A percentile compares a stretch with the other conserved stretches of the same genome.
Evolutionary conservation across 2,797 vertebrate genomes (phyloP).

Genomic region (Thunnus albacares): DNA sequence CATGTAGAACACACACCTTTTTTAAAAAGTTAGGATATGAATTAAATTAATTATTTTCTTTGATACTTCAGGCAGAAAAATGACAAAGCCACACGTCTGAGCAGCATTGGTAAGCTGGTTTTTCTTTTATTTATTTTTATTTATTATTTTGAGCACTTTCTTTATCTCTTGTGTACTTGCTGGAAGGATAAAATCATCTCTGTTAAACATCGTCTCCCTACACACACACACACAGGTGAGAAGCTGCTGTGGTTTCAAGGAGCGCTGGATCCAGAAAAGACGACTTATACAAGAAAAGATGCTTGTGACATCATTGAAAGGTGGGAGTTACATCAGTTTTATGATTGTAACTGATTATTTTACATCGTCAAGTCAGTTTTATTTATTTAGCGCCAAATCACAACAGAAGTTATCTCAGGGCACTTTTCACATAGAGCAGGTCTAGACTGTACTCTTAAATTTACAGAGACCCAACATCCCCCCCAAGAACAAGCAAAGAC

Average conservation of each 20-base stretch:
- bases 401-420: too few species aligned
- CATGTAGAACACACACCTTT: too few species aligned
- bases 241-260: slow-evolving; percentile 96
- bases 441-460: too few species aligned
- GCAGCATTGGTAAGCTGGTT: slow-evolving; percentile 85
- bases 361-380: too few species aligned
- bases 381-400: too few species aligned
- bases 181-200: background rate
- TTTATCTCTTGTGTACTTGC: background rate
- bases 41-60: slow-evolving; percentile 13
- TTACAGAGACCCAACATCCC: too few species aligned
- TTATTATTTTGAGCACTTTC: background rate
- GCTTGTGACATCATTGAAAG: slow-evolving; percentile 92
- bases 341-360: background rate
- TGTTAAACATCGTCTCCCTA: background rate
- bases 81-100: slow-evolving; percentile 93
- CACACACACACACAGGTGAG: slow-evolving; percentile 88
- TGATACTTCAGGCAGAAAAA: slow-evolving; percentile 86
- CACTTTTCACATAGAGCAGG: too few species aligned
- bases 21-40: too few species aligned
- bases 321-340: slow-evolving; percentile 42
- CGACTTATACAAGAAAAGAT: slow-evolving; percentile 89
- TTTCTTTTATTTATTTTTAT: background rate
- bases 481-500: too few species aligned
- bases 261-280: slow-evolving; percentile 89